Percentiles rank a stretch among this genome's conserved stretches.
Evolutionary conservation across 2,113 vertebrate species (phyloP).

Genomic region (Egretta garzetta): DNA sequence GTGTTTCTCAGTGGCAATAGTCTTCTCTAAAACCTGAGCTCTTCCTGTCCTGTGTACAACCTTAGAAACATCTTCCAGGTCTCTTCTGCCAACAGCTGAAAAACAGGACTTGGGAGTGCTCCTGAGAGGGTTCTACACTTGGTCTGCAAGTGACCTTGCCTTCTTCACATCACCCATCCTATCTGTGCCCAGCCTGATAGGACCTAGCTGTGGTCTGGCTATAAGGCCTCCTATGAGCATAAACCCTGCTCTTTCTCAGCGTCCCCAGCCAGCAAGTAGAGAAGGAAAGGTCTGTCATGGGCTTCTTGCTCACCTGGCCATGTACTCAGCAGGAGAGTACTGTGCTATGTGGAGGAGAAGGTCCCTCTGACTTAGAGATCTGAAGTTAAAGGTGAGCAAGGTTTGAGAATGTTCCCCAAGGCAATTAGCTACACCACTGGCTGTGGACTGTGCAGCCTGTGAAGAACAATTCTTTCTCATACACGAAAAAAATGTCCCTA

Average conservation of each 20-base stretch:
- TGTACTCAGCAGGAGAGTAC: neutral
- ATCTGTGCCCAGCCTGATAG: neutral
- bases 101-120: neutral
- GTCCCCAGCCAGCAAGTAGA: neutral
- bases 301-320: neutral
- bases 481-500: neutral
- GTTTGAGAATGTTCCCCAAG: neutral
- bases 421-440: neutral
- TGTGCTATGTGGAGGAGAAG: neutral
- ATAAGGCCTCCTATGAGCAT: neutral
- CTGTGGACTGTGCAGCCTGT: neutral
- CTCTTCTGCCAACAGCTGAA: neutral
- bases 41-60: neutral
- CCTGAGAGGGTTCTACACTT: neutral
- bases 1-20: neutral
- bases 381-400: neutral
- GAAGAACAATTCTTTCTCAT: neutral
- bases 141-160: neutral
- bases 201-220: neutral
- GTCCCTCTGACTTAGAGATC: neutral
- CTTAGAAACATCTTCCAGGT: neutral
- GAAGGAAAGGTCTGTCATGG: neutral
- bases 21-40: neutral
- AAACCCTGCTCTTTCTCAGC: neutral
- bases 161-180: neutral